Base-by-base conservation (phyloP, 2,113 vertebrate genomes). In the Astatoreochromis straeleni region DNA sequence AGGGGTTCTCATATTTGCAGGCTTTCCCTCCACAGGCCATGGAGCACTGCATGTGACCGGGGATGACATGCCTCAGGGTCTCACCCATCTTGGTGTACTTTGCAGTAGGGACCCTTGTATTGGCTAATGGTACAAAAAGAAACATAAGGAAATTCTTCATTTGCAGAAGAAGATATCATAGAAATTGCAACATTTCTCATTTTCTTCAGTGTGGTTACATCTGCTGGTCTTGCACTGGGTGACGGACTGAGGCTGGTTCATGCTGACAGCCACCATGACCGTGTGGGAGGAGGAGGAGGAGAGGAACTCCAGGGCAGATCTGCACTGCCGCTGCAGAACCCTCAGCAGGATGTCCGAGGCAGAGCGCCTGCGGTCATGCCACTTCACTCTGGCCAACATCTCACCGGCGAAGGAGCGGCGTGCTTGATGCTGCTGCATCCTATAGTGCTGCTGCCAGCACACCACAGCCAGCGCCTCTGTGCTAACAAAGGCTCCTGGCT, bases 51-150 rank as follows among this genome's bases (percentile, higher is more conserved):
- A 99, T 95, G 92, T 97, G 97, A 8, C 98, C 97, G 0, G 99
- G 99, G 85, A 99, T 99, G 73, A 98, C 98, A 24, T 98, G 98
- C 35, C 98, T 97, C 85, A 99, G 95, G 12, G 96, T 98, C 91
- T 99, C 99, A 7, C 99, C 99, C 45, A 99, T 96, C 95, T 98
- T 99, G 0, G 98, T 99, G 91, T 99, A 99, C 93, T 98, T 99
- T 33, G 99, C 97, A 17, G 97, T 97, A 0, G 99, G 98, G 49
- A 97, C 96, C 92, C 96, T 90, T 1, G 91, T 92, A 89, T 91
- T 97, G 84, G 95, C 98, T 99, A 85, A 2, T 17, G 80, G 13
- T 21, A 29, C 35, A 73, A 45, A 51, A 80, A 4, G 80, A 49
- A 63, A 31, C 12, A 68, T 5, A n/a, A 85, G 26, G 7, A 82